Conservation (phyloP, 2,888 invertebrate genomes). For the Metellina segmentata region DNA sequence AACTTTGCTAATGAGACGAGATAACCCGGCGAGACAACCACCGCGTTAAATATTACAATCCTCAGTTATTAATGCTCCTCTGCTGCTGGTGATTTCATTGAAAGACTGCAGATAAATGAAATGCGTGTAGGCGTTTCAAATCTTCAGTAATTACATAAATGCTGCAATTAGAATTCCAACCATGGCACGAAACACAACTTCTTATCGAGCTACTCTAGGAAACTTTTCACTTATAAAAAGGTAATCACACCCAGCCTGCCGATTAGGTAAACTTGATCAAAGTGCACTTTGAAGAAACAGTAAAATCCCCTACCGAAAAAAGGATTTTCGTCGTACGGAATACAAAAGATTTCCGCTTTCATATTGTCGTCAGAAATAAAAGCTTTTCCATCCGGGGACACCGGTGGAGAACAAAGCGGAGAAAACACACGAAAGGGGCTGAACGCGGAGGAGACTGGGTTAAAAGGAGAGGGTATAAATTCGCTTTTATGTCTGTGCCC, state of each 20-base stretch:
- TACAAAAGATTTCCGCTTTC: not conserved
- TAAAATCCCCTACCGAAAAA: not conserved
- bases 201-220: too few relatives aligned
- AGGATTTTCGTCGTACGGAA: not conserved
- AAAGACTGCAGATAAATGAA: too few relatives aligned
- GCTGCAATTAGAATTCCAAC: too few relatives aligned
- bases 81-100: too few relatives aligned
- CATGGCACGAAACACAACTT: too few relatives aligned
- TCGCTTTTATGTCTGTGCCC: conserved; percentile 58
- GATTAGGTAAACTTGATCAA: not conserved
- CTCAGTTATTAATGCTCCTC: too few relatives aligned
- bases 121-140: too few relatives aligned
- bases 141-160: too few relatives aligned
- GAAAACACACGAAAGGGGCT: not conserved
- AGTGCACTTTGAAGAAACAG: not conserved
- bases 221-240: not conserved
- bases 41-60: too few relatives aligned
- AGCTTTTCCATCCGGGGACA: not conserved
- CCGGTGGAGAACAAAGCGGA: not conserved
- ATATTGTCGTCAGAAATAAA: not conserved
- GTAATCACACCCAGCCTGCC: not conserved
- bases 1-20: too few relatives aligned
- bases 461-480: conserved; percentile 57
- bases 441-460: conserved; percentile 11
- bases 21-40: too few relatives aligned